These are phyloP conservation scores for Cantharis flavilabris DNA, from an alignment of 2,888 invertebrate genomes.

Conservation along the genomic window DNA sequence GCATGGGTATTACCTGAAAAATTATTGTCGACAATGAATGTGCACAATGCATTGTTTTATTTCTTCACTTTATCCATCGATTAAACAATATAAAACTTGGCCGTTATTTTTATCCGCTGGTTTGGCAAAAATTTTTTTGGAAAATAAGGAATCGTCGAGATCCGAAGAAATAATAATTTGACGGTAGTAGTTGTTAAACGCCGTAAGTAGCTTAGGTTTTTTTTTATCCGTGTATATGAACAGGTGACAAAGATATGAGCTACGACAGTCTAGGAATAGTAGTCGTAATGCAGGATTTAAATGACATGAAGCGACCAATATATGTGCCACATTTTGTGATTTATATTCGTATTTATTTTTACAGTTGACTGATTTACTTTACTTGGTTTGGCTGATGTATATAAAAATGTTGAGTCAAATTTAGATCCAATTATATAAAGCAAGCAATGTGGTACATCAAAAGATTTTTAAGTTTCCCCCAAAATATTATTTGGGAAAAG, in stretches of 20 bases:
- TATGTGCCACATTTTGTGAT: slow-evolving; percentile 35
- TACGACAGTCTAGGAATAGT: slow-evolving; percentile 35
- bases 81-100: neutral
- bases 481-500: neutral
- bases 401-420: slow-evolving; percentile 34
- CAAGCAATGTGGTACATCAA: slow-evolving; percentile 8
- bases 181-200: neutral
- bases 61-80: neutral
- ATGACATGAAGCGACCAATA: slow-evolving; percentile 34
- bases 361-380: slow-evolving; percentile 38
- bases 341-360: slow-evolving; percentile 37
- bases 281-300: slow-evolving; percentile 39
- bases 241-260: slow-evolving; percentile 39
- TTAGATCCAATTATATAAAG: slow-evolving; percentile 34
- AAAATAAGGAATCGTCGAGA: neutral
- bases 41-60: neutral
- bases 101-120: neutral
- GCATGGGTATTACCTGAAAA: neutral
- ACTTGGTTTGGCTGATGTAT: slow-evolving; percentile 32
- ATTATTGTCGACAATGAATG: neutral
- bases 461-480: slow-evolving; percentile 1
- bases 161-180: neutral
- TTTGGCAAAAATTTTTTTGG: neutral
- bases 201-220: neutral
- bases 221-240: slow-evolving; percentile 26